Evolutionary conservation across 2,797 vertebrate species (phyloP), one percentile per base, ranked within the genome.

Genomic region (Macropodus opercularis): DNA sequence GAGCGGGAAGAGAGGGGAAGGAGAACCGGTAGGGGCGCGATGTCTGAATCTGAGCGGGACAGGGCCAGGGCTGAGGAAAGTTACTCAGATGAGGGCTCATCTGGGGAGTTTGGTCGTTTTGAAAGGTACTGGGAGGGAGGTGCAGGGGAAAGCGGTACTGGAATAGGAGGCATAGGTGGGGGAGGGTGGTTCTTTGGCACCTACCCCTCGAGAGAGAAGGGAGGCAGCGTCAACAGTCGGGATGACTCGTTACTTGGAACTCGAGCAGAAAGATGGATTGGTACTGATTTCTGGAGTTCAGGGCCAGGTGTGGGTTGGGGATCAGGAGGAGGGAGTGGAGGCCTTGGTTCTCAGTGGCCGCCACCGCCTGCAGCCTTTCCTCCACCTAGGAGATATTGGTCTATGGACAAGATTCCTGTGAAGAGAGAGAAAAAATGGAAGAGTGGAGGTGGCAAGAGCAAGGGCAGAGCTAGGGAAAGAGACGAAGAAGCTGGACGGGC

Each of bases 301-400:
- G 91, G 91, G 29, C 83, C 90, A 34, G 92, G 92, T 8, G 64
- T 88, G 47, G 91, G 92, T 22, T 92, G 90, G 92, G 91, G 88
- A 27, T 90, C 90, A 43, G 88, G 85, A 2, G 93, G 93, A 69
- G 93, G 93, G n/a, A 89, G 92, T 34, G 89, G 92, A 70, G 83
- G 93, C 35, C 61, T 90, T 38, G 81, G 90, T 39, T 77, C 90
- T 27, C 88, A 91, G 63, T 89, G 92, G 91, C 88, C 90, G 3
- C 84, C 80, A 23, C 87, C 92, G 55, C 91, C 91, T 1, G 32
- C 89, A 17, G 88, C 87, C 6, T 91, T 93, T 48, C 93, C 93
- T 22, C 92, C 91, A 24, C 94, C 94, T 0, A 86, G 92, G 42
- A 91, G 94, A 65, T 97, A 96, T 81, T 97, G 95, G 95, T 97